Percentiles rank a stretch among this genome's conserved stretches.
Conservation (phyloP, 2,797 vertebrate genomes). For the Peromyscus attwateri region DNA sequence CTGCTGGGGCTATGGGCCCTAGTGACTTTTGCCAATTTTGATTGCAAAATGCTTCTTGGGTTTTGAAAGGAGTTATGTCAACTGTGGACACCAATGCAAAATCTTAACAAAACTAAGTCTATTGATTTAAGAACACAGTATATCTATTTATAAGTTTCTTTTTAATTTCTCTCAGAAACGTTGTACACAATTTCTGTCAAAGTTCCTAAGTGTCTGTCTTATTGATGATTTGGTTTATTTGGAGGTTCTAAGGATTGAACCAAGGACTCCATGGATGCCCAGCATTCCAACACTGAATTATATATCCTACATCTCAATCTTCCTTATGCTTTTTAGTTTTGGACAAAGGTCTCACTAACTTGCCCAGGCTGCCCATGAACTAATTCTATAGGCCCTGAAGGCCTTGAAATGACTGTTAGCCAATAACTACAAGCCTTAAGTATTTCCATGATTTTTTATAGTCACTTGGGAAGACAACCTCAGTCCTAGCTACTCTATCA, state of each 20-base stretch:
- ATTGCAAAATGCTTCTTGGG: not conserved
- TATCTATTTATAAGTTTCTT: not conserved
- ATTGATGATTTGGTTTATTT: not conserved
- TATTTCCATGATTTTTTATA: not conserved
- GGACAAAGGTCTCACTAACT: not conserved
- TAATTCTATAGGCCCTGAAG: not conserved
- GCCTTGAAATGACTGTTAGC: not conserved
- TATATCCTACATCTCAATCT: not conserved
- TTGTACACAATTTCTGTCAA: not conserved
- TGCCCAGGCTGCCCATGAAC: not conserved
- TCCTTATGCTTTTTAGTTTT: not conserved
- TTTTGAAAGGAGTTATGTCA: not conserved
- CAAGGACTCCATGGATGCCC: fast-evolving
- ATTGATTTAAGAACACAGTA: not conserved
- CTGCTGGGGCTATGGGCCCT: not conserved
- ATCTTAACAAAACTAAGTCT: not conserved
- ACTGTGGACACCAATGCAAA: not conserved
- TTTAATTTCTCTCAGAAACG: not conserved
- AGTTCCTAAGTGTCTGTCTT: not conserved
- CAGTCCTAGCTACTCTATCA: not conserved
- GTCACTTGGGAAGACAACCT: not conserved
- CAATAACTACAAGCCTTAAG: not conserved
- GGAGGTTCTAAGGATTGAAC: not conserved
- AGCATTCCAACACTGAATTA: not conserved
- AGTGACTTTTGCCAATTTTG: not conserved